Conservation (phyloP, 2,113 vertebrate species). For the Malaclemys terrapin region DNA sequence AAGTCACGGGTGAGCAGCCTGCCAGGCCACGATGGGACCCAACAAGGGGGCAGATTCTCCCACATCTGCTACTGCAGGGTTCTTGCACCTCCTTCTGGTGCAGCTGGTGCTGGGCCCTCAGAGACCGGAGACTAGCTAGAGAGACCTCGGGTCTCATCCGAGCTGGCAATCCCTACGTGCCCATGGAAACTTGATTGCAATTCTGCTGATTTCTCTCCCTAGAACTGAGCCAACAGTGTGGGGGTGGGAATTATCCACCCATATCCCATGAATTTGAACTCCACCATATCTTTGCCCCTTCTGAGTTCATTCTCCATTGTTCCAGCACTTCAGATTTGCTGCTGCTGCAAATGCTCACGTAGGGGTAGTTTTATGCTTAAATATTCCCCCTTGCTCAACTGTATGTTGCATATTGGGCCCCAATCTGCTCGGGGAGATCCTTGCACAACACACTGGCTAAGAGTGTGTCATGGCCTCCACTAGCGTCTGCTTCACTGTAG, state of each 20-base stretch:
- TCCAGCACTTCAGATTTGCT: background rate
- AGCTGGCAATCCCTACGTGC: background rate
- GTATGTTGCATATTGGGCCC: background rate
- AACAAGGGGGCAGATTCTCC: background rate
- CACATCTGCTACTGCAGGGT: background rate
- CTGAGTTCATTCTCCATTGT: background rate
- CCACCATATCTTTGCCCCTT: background rate
- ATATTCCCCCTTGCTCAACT: background rate
- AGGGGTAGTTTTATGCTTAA: background rate
- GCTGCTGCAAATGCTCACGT: background rate
- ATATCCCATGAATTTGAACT: background rate
- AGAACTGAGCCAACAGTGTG: background rate
- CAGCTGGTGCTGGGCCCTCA: background rate
- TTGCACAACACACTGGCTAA: background rate
- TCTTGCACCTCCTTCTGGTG: background rate
- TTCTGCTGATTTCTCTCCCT: background rate
- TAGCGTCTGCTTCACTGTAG: background rate
- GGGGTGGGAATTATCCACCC: background rate
- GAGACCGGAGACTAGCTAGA: background rate
- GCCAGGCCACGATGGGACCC: too few species aligned
- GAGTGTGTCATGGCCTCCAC: background rate
- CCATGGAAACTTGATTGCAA: background rate
- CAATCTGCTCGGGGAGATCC: background rate
- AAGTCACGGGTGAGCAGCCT: slow-evolving; percentile 84
- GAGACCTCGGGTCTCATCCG: background rate